Conservation (phyloP, 2,888 invertebrate species). For the Mechanitis messenoides region DNA sequence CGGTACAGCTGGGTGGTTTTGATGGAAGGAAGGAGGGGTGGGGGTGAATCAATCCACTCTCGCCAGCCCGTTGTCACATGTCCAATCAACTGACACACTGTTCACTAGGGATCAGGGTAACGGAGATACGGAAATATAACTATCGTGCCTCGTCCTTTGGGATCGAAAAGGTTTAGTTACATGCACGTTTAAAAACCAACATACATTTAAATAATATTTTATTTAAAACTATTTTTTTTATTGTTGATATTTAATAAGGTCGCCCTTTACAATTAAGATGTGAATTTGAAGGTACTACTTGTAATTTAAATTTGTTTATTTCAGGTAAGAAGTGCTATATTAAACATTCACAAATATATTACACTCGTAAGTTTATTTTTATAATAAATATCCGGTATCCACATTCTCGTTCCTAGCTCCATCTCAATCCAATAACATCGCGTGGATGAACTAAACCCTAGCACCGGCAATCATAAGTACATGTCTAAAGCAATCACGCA, state of each 20-base stretch:
- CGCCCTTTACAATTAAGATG: no score
- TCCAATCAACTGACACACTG: conserved; percentile 72
- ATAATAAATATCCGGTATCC: not conserved
- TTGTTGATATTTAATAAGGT: not conserved
- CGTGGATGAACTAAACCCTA: not conserved
- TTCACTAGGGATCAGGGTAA: conserved; percentile 59
- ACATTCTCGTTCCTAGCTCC: not conserved
- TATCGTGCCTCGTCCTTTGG: conserved; percentile 11
- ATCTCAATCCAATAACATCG: not conserved
- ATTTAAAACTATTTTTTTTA: conserved; percentile 6
- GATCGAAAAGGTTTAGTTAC: conserved; percentile 3
- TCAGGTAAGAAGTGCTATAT: conserved; percentile 24
- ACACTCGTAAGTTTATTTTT: not conserved
- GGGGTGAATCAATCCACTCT: conserved; percentile 69
- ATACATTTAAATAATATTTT: not conserved
- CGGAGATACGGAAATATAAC: conserved; percentile 27
- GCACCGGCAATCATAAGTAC: not conserved
- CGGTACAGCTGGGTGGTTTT: conserved; percentile 41
- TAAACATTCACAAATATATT: not conserved
- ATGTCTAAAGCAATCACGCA: not conserved
- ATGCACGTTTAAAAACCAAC: not conserved
- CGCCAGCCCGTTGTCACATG: conserved; percentile 59
- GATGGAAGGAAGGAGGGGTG: conserved; percentile 24
- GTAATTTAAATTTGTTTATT: conserved; percentile 12
- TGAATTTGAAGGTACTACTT: no score